phyloP scores from a whole-genome alignment of 2,113 vertebrate genomes.

The Tachysurus vachellii region DNA sequence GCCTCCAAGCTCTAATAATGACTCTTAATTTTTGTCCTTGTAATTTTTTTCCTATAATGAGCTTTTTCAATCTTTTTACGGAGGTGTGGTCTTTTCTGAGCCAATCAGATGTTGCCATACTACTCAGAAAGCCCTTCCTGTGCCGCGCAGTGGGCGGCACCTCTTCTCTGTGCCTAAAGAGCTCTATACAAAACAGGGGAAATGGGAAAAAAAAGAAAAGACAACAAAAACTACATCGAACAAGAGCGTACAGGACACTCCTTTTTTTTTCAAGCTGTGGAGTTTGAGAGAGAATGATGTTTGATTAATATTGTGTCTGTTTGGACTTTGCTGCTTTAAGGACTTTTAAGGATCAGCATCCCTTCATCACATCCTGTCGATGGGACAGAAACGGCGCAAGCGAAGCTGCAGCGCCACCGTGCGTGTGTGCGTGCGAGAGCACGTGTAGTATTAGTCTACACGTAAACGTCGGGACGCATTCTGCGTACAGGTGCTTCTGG shows the following conservation, averaged over 20 bases:
- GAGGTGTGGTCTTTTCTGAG: conserved; percentile 49
- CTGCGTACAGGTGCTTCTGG: conserved; percentile 21
- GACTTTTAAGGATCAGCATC: conserved; percentile 36
- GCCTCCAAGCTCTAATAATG: conserved; percentile 54
- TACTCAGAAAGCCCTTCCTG: conserved; percentile 50
- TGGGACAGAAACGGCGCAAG: conserved; percentile 2
- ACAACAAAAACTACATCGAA: conserved; percentile 11
- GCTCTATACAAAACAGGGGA: conserved; percentile 44
- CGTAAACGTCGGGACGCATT: conserved; percentile 1
- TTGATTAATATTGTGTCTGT: conserved; percentile 9
- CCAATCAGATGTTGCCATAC: conserved; percentile 49
- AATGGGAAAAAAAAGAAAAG: neutral
- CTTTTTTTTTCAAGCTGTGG: neutral
- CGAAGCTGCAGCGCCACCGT: neutral
- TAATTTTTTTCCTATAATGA: conserved; percentile 36
- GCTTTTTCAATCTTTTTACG: conserved; percentile 50
- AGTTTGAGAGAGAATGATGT: conserved; percentile 18
- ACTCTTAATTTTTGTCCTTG: conserved; percentile 44
- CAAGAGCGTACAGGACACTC: conserved; percentile 35
- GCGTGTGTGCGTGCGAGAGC: neutral
- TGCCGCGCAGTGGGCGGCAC: conserved; percentile 19
- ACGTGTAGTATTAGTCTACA: neutral
- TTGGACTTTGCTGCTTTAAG: conserved; percentile 47
- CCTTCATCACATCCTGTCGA: conserved; percentile 29
- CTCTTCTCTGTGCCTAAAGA: conserved; percentile 56